Conservation (phyloP, 2,888 invertebrate species). For the Cynaeus angustus region DNA sequence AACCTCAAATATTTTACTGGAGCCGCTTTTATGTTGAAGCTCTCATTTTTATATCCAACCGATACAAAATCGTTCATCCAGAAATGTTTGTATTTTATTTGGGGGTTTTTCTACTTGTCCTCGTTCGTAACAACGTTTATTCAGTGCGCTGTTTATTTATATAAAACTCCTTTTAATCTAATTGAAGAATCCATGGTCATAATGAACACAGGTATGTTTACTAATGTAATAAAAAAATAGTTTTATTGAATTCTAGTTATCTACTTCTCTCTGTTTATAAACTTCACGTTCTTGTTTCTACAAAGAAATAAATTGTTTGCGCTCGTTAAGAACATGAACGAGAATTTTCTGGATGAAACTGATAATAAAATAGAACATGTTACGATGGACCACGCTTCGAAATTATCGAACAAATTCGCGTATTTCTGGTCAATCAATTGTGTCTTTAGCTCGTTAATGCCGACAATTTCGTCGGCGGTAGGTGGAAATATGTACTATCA, state of each 20-base stretch:
- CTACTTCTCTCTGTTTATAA: slow-evolving; percentile 26
- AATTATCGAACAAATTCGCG: slow-evolving; percentile 23
- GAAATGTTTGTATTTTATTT: slow-evolving; percentile 23
- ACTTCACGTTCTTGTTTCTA: slow-evolving; percentile 20
- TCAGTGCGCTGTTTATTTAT: slow-evolving; percentile 27
- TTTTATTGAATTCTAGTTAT: slow-evolving; percentile 13
- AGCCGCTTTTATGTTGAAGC: slow-evolving; percentile 20
- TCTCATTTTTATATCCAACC: slow-evolving; percentile 23
- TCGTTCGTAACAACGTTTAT: slow-evolving; percentile 22
- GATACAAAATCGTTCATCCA: slow-evolving; percentile 5
- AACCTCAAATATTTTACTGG: slow-evolving; percentile 21
- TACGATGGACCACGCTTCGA: slow-evolving; percentile 10
- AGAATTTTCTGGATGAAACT: slow-evolving; percentile 5
- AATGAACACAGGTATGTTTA: slow-evolving; percentile 32
- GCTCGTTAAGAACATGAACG: slow-evolving; percentile 8
- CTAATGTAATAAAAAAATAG: not conserved
- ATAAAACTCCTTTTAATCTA: slow-evolving; percentile 23
- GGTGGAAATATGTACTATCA: slow-evolving; percentile 3
- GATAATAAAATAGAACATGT: slow-evolving; percentile 26
- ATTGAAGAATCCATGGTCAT: slow-evolving; percentile 33
- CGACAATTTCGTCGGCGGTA: slow-evolving; percentile 7
- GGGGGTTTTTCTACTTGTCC: slow-evolving; percentile 12
- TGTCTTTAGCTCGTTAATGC: slow-evolving; percentile 15
- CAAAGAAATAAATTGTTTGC: not conserved
- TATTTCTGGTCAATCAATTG: slow-evolving; percentile 26